A percentile compares a stretch with the other conserved stretches of the same genome.
Conservation (phyloP, 2,113 vertebrate genomes). For the Camarhynchus parvulus region DNA sequence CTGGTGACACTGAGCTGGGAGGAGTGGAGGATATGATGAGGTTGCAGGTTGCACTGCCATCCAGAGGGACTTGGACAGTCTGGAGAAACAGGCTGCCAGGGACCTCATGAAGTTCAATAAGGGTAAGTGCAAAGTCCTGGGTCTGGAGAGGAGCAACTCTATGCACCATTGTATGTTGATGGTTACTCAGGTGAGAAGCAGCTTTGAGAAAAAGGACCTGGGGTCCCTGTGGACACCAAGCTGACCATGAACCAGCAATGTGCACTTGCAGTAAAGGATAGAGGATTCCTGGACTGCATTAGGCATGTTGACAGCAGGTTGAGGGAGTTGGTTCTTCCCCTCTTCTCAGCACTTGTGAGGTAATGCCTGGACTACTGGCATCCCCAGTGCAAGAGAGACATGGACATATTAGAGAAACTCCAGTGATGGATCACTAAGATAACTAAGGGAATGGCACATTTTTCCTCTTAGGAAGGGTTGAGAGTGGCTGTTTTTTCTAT, state of each 20-base stretch:
- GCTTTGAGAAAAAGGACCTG: not conserved
- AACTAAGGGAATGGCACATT: not conserved
- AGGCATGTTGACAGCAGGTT: not conserved
- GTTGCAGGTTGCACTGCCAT: not conserved
- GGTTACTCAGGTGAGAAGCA: not conserved
- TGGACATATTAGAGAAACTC: not conserved
- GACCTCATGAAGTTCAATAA: not conserved
- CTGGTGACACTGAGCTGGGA: not conserved
- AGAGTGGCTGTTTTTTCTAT: not conserved
- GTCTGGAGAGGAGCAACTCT: not conserved
- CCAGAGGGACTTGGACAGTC: not conserved
- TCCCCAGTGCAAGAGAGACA: not conserved
- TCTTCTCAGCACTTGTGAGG: not conserved
- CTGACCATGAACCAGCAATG: not conserved
- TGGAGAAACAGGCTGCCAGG: not conserved
- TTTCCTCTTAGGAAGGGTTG: not conserved
- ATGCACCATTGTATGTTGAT: not conserved
- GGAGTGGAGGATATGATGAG: not conserved
- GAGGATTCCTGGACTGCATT: not conserved
- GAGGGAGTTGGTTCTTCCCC: not conserved
- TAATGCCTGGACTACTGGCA: not conserved
- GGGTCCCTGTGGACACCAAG: accelerated
- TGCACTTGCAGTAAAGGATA: not conserved
- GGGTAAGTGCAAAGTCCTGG: not conserved
- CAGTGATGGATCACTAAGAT: not conserved